phyloP scores from a whole-genome alignment of 2,797 vertebrate species.

The Pantherophis vulpinus region DNA sequence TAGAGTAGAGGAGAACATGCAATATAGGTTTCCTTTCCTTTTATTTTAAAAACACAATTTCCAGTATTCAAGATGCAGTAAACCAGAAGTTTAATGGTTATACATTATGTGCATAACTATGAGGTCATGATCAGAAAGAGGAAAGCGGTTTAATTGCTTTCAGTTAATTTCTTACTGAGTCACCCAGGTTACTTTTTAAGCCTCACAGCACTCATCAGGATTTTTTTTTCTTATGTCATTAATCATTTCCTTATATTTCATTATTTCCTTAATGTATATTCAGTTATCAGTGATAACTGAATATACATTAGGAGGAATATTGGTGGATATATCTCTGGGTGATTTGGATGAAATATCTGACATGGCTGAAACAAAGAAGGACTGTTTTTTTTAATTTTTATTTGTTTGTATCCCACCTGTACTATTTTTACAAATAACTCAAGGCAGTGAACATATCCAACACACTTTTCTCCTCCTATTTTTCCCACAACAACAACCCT shows the following conservation, averaged over 20 bases:
- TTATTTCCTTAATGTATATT: too few species aligned
- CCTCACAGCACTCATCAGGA: too few species aligned
- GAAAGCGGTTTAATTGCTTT: not conserved
- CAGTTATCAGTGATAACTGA: not conserved
- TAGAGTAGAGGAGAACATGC: not conserved
- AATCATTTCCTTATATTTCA: not conserved
- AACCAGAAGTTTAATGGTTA: not conserved
- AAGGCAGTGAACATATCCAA: not conserved
- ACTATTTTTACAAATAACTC: not conserved
- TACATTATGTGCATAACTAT: not conserved
- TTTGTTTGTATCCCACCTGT: not conserved
- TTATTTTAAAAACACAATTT: not conserved
- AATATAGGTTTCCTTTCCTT: not conserved
- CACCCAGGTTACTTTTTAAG: not conserved
- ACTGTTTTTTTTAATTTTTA: not conserved
- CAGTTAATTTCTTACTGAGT: not conserved
- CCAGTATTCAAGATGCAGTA: not conserved
- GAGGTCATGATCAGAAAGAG: not conserved
- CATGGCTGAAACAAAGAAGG: not conserved
- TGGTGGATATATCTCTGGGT: not conserved
- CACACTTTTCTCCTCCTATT: not conserved
- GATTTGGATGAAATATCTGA: not conserved
- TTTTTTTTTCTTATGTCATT: not conserved
- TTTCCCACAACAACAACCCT: not conserved
- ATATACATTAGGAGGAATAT: not conserved